Evolutionary conservation across 2,888 invertebrate species (phyloP), one percentile per base, ranked within the genome.

Genomic region (Hypercompe scribonia): DNA sequence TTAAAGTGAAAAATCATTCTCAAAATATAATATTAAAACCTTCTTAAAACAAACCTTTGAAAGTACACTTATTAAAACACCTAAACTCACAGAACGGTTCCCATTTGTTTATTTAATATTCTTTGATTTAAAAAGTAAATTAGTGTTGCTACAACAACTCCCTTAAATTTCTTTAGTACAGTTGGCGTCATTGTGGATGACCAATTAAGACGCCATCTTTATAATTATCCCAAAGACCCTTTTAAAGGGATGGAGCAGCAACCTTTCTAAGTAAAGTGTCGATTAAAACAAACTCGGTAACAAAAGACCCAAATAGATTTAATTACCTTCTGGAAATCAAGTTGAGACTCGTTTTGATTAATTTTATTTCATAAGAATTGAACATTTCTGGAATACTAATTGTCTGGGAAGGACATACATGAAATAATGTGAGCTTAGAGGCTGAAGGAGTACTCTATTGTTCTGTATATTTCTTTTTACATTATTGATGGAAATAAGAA

Each of bases 141-240:
- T 33, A 11, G 28, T 50, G 46, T 42, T 10, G 46, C 54, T 2
- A 34, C 31, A 36, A 64, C 21, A 64, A 28, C 28, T 50, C 36
- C 33, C 36, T 65, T 73, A 68, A 46, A 46, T 46, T 46, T 24
- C 34, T 70, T 70, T 68, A 42, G 28, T 67, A 21, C 28, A 24
- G 28, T 34, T 13, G 66, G 39, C 42, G 33, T 67, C 68, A 65
- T n/a, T 2, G 71, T 64, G 65, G 70, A 50, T 58, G 54, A 65
- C 42, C 69, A 81, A 81, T 77, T 81, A 74, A 70, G 70, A 21
- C 64, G 13, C 65, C 73, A 78, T 75, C 31, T 65, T 69, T 50
- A 63, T 74, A 73, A 81, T 81, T 74, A 73, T 73, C 31, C 28
- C 42, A 15, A 18, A 39, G 64, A 50, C 65, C 65, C 31, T 67